phyloP scores from a whole-genome alignment of 2,113 vertebrate species.

The Shinisaurus crocodilurus region DNA sequence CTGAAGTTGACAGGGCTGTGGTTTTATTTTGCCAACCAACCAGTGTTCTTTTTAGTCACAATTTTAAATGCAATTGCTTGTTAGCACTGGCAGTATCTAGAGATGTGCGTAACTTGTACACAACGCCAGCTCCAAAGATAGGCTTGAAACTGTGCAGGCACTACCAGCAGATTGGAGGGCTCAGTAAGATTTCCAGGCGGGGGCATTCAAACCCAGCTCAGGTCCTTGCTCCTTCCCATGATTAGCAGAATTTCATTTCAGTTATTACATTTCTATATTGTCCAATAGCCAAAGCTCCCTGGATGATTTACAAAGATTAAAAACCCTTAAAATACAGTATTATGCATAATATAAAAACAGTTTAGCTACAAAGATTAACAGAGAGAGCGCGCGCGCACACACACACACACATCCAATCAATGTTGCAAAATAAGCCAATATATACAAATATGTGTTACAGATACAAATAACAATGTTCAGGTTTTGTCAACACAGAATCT shows the following conservation, averaged over 20 bases:
- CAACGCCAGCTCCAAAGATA: neutral
- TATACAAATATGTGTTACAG: neutral
- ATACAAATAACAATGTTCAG: neutral
- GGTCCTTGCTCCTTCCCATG: neutral
- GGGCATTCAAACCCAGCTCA: neutral
- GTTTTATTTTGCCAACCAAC: neutral
- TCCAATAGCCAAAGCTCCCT: no score
- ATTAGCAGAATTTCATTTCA: neutral
- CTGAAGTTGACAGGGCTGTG: neutral
- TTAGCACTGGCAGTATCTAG: neutral
- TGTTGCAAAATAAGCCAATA: neutral
- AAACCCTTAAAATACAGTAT: no score
- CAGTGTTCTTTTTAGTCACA: neutral
- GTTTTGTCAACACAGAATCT: neutral
- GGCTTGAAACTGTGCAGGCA: conserved; percentile 7
- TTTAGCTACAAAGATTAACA: no score
- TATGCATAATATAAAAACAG: no score
- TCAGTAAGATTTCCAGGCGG: neutral
- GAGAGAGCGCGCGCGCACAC: no score
- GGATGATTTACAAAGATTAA: no score
- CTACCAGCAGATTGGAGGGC: neutral
- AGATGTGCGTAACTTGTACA: neutral
- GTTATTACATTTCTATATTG: no score
- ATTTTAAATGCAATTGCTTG: neutral
- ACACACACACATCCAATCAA: neutral